phyloP scores from a whole-genome alignment of 2,797 vertebrate genomes.

The Phataginus tetradactyla region DNA sequence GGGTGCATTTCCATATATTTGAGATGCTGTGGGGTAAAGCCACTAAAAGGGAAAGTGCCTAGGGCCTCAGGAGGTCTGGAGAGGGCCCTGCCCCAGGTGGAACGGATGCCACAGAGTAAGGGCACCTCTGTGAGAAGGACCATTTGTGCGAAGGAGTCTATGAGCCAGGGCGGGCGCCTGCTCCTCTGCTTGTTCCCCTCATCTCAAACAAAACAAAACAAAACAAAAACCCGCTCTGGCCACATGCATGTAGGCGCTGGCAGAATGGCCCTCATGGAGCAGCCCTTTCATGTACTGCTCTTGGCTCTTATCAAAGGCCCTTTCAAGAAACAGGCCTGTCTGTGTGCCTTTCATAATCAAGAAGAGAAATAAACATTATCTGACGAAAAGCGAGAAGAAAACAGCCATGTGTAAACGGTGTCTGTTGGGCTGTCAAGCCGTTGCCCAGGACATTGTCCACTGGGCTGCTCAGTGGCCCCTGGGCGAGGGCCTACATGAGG shows the following conservation, averaged over 20 bases:
- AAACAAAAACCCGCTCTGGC: conserved; percentile 32
- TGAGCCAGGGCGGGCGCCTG: neutral
- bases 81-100: neutral
- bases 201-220: conserved; percentile 62
- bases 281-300: conserved; percentile 73
- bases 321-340: conserved; percentile 75
- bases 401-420: conserved; percentile 74
- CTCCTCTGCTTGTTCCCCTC: conserved; percentile 55
- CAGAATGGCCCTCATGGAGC: conserved; percentile 47
- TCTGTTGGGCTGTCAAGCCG: conserved; percentile 76
- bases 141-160: neutral
- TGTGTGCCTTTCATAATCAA: conserved; percentile 78
- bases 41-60: conserved; percentile 22
- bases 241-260: conserved; percentile 67
- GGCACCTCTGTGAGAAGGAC: conserved; percentile 31
- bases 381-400: conserved; percentile 70
- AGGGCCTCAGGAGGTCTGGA: neutral
- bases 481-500: conserved; percentile 20
- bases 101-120: neutral
- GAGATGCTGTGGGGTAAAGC: conserved; percentile 56
- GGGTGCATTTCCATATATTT: conserved; percentile 67
- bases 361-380: conserved; percentile 81
- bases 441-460: conserved; percentile 74
- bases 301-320: conserved; percentile 79
- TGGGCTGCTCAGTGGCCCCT: conserved; percentile 37